Evolutionary conservation across 2,113 vertebrate species (phyloP).

Genomic region (Brachyistius frenatus): DNA sequence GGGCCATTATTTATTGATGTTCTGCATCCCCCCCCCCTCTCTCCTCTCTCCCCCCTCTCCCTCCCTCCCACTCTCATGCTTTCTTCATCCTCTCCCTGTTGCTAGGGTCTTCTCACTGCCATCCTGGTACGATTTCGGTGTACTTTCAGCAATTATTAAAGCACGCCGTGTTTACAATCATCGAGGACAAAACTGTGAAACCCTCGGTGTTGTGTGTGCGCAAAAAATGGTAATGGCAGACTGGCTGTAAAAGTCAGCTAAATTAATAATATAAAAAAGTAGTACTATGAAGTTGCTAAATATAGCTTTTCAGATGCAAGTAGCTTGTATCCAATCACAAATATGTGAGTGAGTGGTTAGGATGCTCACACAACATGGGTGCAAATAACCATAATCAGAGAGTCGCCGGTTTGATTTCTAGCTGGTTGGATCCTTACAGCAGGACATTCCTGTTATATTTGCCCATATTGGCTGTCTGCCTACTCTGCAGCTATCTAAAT

Average conservation of each 20-base stretch:
- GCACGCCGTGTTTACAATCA: conserved; percentile 53
- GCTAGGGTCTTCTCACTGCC: conserved; percentile 82
- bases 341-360: conserved; percentile 6
- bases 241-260: conserved; percentile 1
- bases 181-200: conserved; percentile 47
- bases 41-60: conserved; percentile 43
- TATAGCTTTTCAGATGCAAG: conserved; percentile 44
- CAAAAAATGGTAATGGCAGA: background rate
- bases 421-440: no score
- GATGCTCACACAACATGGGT: background rate
- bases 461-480: no score
- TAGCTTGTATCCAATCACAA: conserved; percentile 46
- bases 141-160: conserved; percentile 76
- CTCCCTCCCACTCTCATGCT: conserved; percentile 74
- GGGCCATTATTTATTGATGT: conserved; percentile 90
- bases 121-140: conserved; percentile 62
- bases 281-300: conserved; percentile 51
- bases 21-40: conserved; percentile 79
- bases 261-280: conserved; percentile 24
- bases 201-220: conserved; percentile 13
- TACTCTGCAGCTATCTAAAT: no score
- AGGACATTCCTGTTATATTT: no score
- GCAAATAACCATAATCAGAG: no score
- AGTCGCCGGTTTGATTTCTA: no score
- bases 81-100: conserved; percentile 83